Evolutionary conservation across 2,113 vertebrate genomes (phyloP).

Genomic region (Dicrurus megarhynchus): DNA sequence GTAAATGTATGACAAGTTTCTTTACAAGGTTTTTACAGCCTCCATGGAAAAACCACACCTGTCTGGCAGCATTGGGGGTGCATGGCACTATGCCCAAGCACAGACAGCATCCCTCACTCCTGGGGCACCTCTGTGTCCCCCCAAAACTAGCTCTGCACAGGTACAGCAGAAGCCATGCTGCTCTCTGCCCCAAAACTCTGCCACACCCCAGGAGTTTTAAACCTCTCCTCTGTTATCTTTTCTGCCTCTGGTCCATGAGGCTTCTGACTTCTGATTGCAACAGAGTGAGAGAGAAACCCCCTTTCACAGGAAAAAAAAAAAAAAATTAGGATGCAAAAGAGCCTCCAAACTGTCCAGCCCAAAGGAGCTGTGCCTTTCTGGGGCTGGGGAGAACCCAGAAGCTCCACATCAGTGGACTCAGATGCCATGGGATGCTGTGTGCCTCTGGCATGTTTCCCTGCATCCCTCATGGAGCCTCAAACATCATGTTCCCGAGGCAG

Average conservation of each 20-base stretch:
- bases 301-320: neutral
- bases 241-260: neutral
- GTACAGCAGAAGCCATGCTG: neutral
- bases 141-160: neutral
- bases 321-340: neutral
- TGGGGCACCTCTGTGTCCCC: neutral
- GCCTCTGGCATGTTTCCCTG: neutral
- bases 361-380: neutral
- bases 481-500: accelerated
- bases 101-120: neutral
- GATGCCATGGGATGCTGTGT: accelerated
- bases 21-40: neutral
- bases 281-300: neutral
- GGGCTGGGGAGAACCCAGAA: neutral
- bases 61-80: accelerated
- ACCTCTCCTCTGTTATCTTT: neutral
- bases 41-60: neutral
- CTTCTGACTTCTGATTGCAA: neutral
- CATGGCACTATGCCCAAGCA: neutral
- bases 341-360: neutral
- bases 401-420: neutral
- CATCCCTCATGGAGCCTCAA: neutral
- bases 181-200: neutral
- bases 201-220: neutral
- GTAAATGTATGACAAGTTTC: neutral